Conservation (phyloP, 1,140 invertebrate species). For the Latrodectus geometricus region DNA sequence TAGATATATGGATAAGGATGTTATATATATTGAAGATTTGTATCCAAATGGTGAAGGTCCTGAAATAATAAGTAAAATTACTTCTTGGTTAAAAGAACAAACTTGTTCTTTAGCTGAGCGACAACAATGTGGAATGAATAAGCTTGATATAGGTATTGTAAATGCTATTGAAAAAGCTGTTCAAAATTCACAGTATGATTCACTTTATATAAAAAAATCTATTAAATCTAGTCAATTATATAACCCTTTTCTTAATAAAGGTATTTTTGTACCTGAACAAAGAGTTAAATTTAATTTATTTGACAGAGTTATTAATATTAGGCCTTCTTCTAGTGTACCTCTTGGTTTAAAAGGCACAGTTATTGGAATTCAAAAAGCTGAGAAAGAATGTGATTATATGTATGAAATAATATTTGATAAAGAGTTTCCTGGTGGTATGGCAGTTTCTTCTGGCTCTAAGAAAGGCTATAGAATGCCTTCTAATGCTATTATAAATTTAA, state of each 20-base stretch:
- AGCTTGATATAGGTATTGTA: constrained; percentile 79
- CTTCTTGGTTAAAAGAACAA: constrained; percentile 79
- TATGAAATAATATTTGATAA: constrained; percentile 85
- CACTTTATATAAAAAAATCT: constrained; percentile 77
- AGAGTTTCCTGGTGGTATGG: constrained; percentile 77
- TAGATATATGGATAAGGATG: constrained; percentile 69
- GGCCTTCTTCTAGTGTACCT: constrained; percentile 81
- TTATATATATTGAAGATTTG: constrained; percentile 77
- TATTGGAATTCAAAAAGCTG: constrained; percentile 73
- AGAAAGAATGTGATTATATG: constrained; percentile 71
- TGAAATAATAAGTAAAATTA: constrained; percentile 73
- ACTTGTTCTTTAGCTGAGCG: constrained; percentile 74
- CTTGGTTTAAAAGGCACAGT: constrained; percentile 85
- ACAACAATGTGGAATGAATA: constrained; percentile 77
- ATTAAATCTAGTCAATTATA: constrained; percentile 84
- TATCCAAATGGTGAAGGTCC: constrained; percentile 60
- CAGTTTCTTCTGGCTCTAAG: constrained; percentile 69
- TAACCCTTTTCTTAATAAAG: constrained; percentile 69
- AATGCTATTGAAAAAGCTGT: constrained; percentile 72
- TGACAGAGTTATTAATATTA: constrained; percentile 85
- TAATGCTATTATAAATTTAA: constrained; percentile 75
- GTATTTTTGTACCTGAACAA: constrained; percentile 75
- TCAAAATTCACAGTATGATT: constrained; percentile 65
- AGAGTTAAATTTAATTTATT: constrained; percentile 77
- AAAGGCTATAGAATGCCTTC: constrained; percentile 73